These are phyloP conservation scores for Neuroscelio doddi DNA, from an alignment of 2,888 invertebrate species.

Conservation along the genomic window DNA sequence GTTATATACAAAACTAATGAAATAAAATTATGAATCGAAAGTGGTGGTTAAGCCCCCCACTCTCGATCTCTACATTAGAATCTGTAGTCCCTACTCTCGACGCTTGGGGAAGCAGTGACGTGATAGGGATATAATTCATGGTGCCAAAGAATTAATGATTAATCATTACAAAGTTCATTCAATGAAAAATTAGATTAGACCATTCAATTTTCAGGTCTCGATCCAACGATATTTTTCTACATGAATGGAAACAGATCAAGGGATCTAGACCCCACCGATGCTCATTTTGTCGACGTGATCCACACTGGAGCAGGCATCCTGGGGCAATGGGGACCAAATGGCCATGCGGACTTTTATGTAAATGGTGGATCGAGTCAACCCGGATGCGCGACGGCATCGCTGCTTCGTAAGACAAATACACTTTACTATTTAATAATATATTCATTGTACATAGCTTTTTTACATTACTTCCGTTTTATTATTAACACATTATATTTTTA, in stretches of 20 bases:
- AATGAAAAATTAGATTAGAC: conserved; percentile 44
- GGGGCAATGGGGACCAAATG: conserved; percentile 92
- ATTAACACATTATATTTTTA: neutral
- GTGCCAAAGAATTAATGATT: too few relatives aligned
- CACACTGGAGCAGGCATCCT: conserved; percentile 91
- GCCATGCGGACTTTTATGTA: conserved; percentile 91
- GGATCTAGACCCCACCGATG: conserved; percentile 86
- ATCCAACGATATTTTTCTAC: conserved; percentile 89
- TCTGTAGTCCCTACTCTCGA: too few relatives aligned
- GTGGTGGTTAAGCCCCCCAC: too few relatives aligned
- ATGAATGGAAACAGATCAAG: conserved; percentile 86
- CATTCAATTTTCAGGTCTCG: conserved; percentile 76
- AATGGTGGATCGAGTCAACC: conserved; percentile 92
- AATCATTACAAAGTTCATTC: conserved; percentile 3
- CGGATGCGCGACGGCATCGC: conserved; percentile 86
- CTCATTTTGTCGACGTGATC: conserved; percentile 86
- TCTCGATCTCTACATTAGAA: too few relatives aligned
- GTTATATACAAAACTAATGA: too few relatives aligned
- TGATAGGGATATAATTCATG: too few relatives aligned
- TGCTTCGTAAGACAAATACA: conserved; percentile 80
- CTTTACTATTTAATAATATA: too few relatives aligned
- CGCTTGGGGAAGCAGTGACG: too few relatives aligned
- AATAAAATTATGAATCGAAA: too few relatives aligned
- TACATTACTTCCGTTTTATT: neutral
- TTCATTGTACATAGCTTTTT: neutral